These are phyloP conservation scores for Zosterops japonicus DNA, from an alignment of 2,113 vertebrate genomes.

Conservation along the genomic window DNA sequence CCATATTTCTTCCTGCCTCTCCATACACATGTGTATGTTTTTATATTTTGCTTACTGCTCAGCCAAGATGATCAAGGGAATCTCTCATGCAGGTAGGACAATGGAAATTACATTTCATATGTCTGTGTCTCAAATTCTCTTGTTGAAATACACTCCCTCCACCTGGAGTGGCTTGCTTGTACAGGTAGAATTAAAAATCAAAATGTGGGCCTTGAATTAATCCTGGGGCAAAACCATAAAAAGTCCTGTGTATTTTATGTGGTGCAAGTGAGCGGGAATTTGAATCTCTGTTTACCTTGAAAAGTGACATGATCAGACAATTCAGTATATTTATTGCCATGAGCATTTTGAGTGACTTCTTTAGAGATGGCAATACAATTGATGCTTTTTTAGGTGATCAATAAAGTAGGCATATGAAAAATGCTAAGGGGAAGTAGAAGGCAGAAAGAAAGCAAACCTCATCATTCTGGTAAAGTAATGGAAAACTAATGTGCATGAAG, in stretches of 20 bases:
- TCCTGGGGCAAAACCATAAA: neutral
- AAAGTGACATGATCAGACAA: neutral
- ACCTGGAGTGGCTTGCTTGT: neutral
- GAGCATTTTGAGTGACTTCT: neutral
- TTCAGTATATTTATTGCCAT: neutral
- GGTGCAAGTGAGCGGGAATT: neutral
- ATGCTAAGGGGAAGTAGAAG: neutral
- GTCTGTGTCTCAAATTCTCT: neutral
- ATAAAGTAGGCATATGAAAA: neutral
- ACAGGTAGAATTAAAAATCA: neutral
- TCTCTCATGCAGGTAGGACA: slow-evolving; percentile 79
- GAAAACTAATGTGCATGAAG: fast-evolving
- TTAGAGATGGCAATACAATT: neutral
- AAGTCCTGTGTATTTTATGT: neutral
- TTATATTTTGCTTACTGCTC: slow-evolving; percentile 63
- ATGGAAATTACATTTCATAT: neutral
- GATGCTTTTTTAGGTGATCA: neutral
- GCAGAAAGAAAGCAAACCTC: neutral
- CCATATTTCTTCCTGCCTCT: slow-evolving; percentile 14
- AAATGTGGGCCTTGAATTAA: neutral
- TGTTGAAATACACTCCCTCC: neutral
- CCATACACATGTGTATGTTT: slow-evolving; percentile 25
- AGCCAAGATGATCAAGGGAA: slow-evolving; percentile 73
- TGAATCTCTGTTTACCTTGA: neutral
- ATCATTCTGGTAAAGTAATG: fast-evolving